These are phyloP conservation scores for Ectemnius lituratus DNA, from an alignment of 2,888 invertebrate genomes.

Conservation along the genomic window DNA sequence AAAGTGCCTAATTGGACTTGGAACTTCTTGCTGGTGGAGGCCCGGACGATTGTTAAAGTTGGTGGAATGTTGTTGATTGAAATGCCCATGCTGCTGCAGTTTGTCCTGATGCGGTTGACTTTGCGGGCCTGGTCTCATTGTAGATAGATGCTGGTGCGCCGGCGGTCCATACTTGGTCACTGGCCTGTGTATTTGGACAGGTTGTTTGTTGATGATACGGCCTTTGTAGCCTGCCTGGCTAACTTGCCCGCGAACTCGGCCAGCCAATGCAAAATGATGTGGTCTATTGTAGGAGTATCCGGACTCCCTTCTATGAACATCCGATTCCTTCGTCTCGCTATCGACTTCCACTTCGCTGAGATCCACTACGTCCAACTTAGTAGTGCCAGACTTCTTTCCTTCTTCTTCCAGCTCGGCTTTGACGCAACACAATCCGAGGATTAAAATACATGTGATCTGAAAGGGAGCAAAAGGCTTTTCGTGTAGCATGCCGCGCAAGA, in stretches of 20 bases:
- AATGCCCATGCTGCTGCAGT: constrained; percentile 38
- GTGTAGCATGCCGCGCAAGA: not conserved
- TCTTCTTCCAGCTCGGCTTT: constrained; percentile 31
- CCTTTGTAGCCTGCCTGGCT: constrained; percentile 55
- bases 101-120: constrained; percentile 46
- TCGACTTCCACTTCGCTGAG: constrained; percentile 47
- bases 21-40: constrained; percentile 58
- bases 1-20: constrained; percentile 62
- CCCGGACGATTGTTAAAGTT: constrained; percentile 32
- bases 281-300: constrained; percentile 67
- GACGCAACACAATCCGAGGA: constrained; percentile 48
- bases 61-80: constrained; percentile 36
- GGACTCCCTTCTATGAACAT: constrained; percentile 67
- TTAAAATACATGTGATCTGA: constrained; percentile 37
- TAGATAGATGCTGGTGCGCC: constrained; percentile 41
- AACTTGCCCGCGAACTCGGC: constrained; percentile 49
- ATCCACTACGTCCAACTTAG: constrained; percentile 54
- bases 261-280: constrained; percentile 35
- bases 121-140: constrained; percentile 25
- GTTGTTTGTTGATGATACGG: constrained; percentile 59
- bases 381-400: constrained; percentile 45
- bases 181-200: constrained; percentile 64
- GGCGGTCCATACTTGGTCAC: constrained; percentile 71
- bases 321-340: constrained; percentile 36
- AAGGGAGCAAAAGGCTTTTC: constrained; percentile 5